These are phyloP conservation scores for Trogon surrucura DNA, from an alignment of 2,113 vertebrate species.

Conservation along the genomic window DNA sequence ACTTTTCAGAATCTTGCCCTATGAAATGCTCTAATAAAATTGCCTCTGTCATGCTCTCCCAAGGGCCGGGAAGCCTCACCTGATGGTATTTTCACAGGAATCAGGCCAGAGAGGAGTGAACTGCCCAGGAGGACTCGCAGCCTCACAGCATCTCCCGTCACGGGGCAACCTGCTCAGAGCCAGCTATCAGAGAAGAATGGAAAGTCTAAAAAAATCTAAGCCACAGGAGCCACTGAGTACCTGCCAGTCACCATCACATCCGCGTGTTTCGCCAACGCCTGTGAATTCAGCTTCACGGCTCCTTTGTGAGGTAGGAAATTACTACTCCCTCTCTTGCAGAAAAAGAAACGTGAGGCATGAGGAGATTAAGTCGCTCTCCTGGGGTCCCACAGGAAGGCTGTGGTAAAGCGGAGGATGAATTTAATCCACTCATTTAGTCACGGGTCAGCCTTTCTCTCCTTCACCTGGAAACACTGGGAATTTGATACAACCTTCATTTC, in stretches of 20 bases:
- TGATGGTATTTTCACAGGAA: not conserved
- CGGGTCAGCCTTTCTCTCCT: not conserved
- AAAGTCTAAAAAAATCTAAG: not conserved
- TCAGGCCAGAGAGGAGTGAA: not conserved
- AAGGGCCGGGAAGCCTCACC: not conserved
- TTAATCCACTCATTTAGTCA: not conserved
- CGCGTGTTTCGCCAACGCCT: rapidly evolving
- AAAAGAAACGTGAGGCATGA: not conserved
- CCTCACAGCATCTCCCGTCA: not conserved
- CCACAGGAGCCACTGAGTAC: not conserved
- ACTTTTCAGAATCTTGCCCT: not conserved
- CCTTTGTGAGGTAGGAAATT: constrained; percentile 16
- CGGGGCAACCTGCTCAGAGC: not conserved
- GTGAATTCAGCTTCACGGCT: not conserved
- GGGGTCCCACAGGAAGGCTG: not conserved
- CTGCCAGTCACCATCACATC: not conserved
- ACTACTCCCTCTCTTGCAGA: not conserved
- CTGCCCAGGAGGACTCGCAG: not conserved
- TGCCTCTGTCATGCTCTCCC: not conserved
- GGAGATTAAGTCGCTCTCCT: not conserved
- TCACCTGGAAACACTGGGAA: not conserved
- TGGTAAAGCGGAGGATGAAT: not conserved
- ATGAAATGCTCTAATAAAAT: not conserved
- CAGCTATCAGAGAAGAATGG: not conserved
- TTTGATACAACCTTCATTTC: not conserved